phyloP scores from a whole-genome alignment of 2,888 invertebrate species.

The Phasia obesa region DNA sequence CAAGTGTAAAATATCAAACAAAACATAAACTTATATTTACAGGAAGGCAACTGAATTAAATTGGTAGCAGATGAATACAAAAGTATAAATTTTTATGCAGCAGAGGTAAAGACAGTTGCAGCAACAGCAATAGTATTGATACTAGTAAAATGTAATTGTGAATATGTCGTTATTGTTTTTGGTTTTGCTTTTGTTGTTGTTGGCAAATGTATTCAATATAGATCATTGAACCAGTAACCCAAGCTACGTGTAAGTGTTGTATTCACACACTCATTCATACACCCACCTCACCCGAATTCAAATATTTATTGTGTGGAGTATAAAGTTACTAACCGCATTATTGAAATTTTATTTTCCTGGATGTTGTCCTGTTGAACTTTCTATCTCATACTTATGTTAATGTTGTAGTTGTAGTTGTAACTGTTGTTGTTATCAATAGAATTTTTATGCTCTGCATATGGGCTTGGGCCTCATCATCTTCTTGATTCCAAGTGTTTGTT shows the following conservation, averaged over 20 bases:
- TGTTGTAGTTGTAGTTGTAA: neutral
- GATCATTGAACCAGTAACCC: slow-evolving; percentile 70
- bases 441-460: slow-evolving; percentile 18
- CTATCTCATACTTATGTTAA: slow-evolving; percentile 21
- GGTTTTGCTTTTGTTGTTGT: slow-evolving; percentile 23
- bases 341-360: slow-evolving; percentile 62
- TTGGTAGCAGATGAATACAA: slow-evolving; percentile 31
- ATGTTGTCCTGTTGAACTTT: slow-evolving; percentile 45
- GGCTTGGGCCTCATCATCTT: slow-evolving; percentile 34
- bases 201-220: slow-evolving; percentile 57
- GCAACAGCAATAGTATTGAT: slow-evolving; percentile 6
- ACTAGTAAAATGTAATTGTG: slow-evolving; percentile 28
- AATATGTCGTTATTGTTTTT: slow-evolving; percentile 34
- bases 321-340: slow-evolving; percentile 66
- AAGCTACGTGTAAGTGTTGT: slow-evolving; percentile 3
- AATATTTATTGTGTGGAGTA: neutral
- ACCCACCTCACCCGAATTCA: neutral
- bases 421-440: slow-evolving; percentile 46
- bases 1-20: slow-evolving; percentile 51
- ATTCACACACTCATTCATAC: slow-evolving; percentile 18
- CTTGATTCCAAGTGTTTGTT: slow-evolving; percentile 46
- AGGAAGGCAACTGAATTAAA: slow-evolving; percentile 43
- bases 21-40: slow-evolving; percentile 43
- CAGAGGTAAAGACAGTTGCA: neutral
- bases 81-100: slow-evolving; percentile 9